Evolutionary conservation across 2,797 vertebrate species (phyloP), one percentile per base, ranked within the genome.

Genomic region (Siniperca obscura): DNA sequence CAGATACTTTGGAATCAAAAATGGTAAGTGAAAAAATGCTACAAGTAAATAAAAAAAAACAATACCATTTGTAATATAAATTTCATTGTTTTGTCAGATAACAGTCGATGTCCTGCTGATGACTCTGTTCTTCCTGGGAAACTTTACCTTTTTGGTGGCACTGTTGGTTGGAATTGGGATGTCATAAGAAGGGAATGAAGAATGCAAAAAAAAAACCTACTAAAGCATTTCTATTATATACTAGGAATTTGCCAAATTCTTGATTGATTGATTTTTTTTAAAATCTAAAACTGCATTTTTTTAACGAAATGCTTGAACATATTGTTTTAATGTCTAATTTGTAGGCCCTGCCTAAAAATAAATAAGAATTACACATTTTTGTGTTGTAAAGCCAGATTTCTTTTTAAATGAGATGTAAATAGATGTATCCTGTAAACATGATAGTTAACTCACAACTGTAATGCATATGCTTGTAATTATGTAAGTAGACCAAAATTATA

Each of bases 141-240:
- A 96, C 82, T 1, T 96, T 16, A 36, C 73, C 14, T 96, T 96
- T 83, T 68, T 96, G 82, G 88, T 95, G 65, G 80, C 94, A 5
- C 89, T 97, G 25, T 82, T 96, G 61, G 90, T 94, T 59, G 96
- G 95, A 86, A 96, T 96, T n/a, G 94, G 92, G 21, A 80, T 1
- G 7, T 78, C 83, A 11, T 96, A 83, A 80, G 50, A 75, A 36
- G 19, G 75, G 0, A 48, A 48, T 48, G 16, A 48, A 48, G 21
- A 0, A 30, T 22, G 40, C 3, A 73, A 21, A 36, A 46, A 48
- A 2, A 25, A 7, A 8, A n/a, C n/a, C 19, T 16, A 9, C 46
- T 27, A 11, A 64, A 65, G 2, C 25, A 53, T 65, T 64, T 70
- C 13, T 10, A 8, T 40, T 27, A 19, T 30, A 19, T 21, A 70